These are phyloP conservation scores for Ceratosolen fusciceps DNA, from an alignment of 1,140 invertebrate genomes.

Conservation along the genomic window DNA sequence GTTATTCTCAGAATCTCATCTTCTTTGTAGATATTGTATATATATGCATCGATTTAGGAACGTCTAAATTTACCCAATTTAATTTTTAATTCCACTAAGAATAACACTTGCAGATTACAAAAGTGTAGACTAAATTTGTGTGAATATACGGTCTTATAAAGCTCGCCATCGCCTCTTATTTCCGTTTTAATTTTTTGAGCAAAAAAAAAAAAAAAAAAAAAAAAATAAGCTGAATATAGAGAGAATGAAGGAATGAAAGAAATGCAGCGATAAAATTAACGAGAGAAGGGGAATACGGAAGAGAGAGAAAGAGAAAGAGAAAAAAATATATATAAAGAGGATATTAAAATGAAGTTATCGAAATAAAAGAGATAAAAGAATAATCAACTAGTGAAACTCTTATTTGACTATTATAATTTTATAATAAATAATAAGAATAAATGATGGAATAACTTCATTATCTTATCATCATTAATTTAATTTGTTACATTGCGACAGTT, in stretches of 20 bases:
- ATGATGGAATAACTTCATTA: no score
- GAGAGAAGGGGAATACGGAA: slow-evolving; percentile 43
- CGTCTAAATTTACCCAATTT: slow-evolving; percentile 37
- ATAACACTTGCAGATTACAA: slow-evolving; percentile 22
- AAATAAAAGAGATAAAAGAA: slow-evolving; percentile 19
- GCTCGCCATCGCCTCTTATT: background rate
- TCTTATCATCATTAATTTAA: no score
- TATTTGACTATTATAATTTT: slow-evolving; percentile 69
- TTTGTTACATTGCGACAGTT: no score
- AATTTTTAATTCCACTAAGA: slow-evolving; percentile 41
- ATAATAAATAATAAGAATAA: slow-evolving; percentile 61
- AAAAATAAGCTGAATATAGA: slow-evolving; percentile 44
- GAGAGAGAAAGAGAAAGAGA: slow-evolving; percentile 40
- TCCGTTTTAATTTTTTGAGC: slow-evolving; percentile 39
- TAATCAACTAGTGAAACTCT: background rate
- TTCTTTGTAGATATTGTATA: background rate
- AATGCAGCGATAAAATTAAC: slow-evolving; percentile 43
- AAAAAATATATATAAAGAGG: background rate
- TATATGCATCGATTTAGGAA: background rate
- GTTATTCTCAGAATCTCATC: slow-evolving; percentile 28
- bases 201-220: slow-evolving; percentile 47
- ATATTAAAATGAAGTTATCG: background rate
- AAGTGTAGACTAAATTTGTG: background rate
- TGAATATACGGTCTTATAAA: background rate
- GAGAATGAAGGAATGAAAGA: background rate